Evolutionary conservation across 2,113 vertebrate species (phyloP), one percentile per base, ranked within the genome.

Genomic region (Pygoscelis antarcticus): DNA sequence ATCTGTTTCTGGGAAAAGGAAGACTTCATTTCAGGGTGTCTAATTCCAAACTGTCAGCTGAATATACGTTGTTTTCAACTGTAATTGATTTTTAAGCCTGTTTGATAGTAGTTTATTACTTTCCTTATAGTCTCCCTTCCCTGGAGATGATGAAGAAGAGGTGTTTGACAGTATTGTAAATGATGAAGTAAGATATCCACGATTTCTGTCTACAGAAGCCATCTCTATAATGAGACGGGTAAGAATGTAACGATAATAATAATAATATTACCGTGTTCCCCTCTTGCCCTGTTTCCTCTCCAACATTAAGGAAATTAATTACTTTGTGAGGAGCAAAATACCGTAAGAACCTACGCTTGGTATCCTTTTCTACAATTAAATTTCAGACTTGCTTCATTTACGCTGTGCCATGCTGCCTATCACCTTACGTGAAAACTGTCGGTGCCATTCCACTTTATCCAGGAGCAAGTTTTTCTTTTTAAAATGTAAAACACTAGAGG

Each of bases 91-190:
- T 76, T 91, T 60, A 89, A 87, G 66, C 57, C 32, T 69, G 15
- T 52, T 85, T 26, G 65, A 29, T 57, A 52, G 17, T 22, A 9
- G 16, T 21, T 8, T 20, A 75, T 69, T 46, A 14, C 52, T 83
- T 82, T 61, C 58, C 7, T 82, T 68, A 26, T 92, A 99, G 99
- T 99, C 99, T 69, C 99, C 99, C 49, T 99, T 99, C 95, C 99
- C 99, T 78, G 99, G 99, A 60, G 99, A 99, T 87, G 99, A 99
- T 87, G 99, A 99, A 98, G 99, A 99, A 88, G 99, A 99, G 89
- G 99, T 99, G 91, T 99, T 99, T 96, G 99, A 99, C 98, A 99
- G 99, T 98, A 99, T 99, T 94, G 99, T 99, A 93, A 99, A 99
- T 51, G 99, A 99, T 97, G 99, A 99, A 98, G 99, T 99, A 87